Evolutionary conservation across 2,113 vertebrate genomes (phyloP), one percentile per base, ranked within the genome.

Genomic region (Etia nguti): DNA sequence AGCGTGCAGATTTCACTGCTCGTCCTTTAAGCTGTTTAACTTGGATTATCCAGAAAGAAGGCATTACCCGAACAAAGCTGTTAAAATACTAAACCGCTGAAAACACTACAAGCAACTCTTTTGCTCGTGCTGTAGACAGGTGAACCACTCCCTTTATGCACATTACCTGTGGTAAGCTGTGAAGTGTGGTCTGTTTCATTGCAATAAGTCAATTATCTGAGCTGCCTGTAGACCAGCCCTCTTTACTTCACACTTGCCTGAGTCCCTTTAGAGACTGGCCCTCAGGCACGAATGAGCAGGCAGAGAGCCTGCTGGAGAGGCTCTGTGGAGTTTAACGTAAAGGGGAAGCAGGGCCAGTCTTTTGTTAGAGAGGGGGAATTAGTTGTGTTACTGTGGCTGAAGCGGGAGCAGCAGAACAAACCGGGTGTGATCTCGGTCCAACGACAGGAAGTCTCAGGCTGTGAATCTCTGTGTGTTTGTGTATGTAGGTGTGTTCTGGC

Each of bases 361-460:
- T 83, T 86, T 90, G 80, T 86, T 57, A 5, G 29, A 59, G 48
- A 48, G 59, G 52, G 34, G 70, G 86, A 90, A 86, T 85, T 36
- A 62, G 70, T 55, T 18, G 50, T 31, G 13, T 86, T 81, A 22
- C 73, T 83, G 26, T 54, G 82, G 79, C 77, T 93, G 52, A 90
- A 88, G 70, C 59, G 52, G 84, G 82, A 89, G 83, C 79, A 80
- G 85, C 77, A 82, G 81, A 83, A 90, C 68, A 80, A 91, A 81
- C 75, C 15, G 84, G 80, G 89, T 92, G 84, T 93, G 93, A 93
- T 94, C 87, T n/a, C 6, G 8, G 62, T 91, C 93, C 92, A 94
- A 48, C 57, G 34, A 88, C 87, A 93, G 90, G 91, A 94, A 92
- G 89, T 92, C 70, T 79, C 91, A 83, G 89, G 87, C 91, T 90